Conservation (phyloP, 2,113 vertebrate species). For the Pollimyrus isidori region DNA sequence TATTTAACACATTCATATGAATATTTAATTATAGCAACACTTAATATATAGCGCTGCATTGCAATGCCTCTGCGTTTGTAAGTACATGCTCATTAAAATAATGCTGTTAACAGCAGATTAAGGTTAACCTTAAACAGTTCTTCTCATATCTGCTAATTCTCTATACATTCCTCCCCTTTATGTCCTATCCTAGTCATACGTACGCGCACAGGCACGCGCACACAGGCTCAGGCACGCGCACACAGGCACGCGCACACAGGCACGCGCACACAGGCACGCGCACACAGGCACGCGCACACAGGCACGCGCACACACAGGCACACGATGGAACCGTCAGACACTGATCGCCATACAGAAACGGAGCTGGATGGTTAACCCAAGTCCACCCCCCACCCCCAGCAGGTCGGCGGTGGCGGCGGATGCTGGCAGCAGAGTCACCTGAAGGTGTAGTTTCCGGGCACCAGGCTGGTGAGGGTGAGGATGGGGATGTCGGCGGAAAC, state of each 20-base stretch:
- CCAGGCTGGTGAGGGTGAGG: slow-evolving; percentile 80
- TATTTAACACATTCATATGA: slow-evolving; percentile 6
- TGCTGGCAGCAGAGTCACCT: slow-evolving; percentile 54
- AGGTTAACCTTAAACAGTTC: background rate
- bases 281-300: no score
- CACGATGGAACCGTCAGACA: background rate
- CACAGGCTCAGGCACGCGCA: no score
- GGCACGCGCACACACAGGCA: no score
- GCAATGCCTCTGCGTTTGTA: background rate
- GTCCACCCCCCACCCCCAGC: background rate
- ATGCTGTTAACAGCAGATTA: background rate
- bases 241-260: no score
- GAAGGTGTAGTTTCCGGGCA: slow-evolving; percentile 95
- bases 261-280: no score
- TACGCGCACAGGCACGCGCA: no score
- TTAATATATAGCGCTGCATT: background rate
- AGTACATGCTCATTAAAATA: background rate
- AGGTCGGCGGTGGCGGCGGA: background rate
- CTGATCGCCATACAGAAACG: background rate
- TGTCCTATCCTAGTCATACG: background rate
- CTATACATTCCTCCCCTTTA: background rate
- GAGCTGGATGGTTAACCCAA: background rate
- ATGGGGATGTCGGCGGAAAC: slow-evolving; percentile 76
- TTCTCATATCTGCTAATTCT: no score
- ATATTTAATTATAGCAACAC: background rate